A percentile compares a stretch with the other conserved stretches of the same genome.
Conservation (phyloP, 1,140 invertebrate genomes). For the Akabosia matsudoensis region DNA sequence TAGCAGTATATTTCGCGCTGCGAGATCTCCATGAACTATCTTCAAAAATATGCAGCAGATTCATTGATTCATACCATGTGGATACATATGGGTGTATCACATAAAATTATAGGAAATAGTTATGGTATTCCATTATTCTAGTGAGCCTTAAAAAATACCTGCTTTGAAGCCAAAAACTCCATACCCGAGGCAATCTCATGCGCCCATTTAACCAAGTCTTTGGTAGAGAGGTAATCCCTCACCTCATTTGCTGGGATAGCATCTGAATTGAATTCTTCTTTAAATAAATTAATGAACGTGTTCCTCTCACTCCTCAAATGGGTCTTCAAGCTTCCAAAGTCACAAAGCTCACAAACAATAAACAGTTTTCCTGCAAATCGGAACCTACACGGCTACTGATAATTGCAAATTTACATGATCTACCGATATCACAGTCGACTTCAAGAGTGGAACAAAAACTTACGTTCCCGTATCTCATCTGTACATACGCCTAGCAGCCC, state of each 20-base stretch:
- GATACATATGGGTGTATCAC: too few species aligned
- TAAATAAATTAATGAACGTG: background rate
- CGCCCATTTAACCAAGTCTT: background rate
- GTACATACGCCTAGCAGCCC: background rate
- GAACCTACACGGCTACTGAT: too few species aligned
- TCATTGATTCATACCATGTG: background rate
- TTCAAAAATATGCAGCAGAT: background rate
- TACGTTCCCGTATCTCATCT: background rate
- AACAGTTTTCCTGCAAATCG: conserved; percentile 8
- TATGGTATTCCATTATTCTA: background rate
- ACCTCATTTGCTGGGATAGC: background rate
- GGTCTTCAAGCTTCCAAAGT: background rate
- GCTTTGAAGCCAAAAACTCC: background rate
- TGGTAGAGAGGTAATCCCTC: background rate
- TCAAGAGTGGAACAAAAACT: background rate
- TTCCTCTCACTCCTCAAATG: background rate
- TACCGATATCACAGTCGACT: background rate
- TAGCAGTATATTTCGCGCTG: background rate
- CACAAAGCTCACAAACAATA: background rate
- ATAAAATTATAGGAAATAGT: background rate
- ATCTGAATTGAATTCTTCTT: background rate
- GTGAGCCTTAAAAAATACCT: background rate
- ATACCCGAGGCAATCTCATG: background rate
- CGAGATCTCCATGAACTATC: conserved; percentile 4
- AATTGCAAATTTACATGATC: too few species aligned